Evolutionary conservation across 2,797 vertebrate genomes (phyloP).

Genomic region (Adrianichthys oophorus): DNA sequence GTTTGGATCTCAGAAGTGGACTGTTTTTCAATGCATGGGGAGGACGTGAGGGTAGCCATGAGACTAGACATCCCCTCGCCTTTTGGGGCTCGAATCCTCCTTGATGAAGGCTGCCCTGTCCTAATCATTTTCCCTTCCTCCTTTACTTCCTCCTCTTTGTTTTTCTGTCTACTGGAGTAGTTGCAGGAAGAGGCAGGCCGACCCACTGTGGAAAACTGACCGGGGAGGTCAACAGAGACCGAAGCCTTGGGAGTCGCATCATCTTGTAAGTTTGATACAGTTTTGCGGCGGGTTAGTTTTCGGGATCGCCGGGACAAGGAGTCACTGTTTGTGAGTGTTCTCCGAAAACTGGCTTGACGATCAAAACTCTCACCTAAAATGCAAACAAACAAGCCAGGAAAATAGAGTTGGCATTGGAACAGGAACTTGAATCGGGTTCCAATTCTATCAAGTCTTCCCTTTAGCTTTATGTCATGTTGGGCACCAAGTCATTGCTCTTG

Average conservation of each 20-base stretch:
- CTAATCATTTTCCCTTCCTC: not conserved
- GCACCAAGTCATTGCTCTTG: too few species aligned
- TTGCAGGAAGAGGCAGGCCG: conserved; percentile 66
- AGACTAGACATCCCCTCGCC: conserved; percentile 87
- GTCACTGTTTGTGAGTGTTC: conserved; percentile 86
- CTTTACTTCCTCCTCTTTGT: conserved; percentile 24
- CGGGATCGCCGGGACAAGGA: conserved; percentile 85
- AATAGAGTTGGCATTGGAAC: not conserved
- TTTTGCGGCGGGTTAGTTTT: conserved; percentile 89
- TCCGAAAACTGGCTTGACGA: conserved; percentile 93
- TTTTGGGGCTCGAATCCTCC: conserved; percentile 88
- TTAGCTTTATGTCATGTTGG: too few species aligned
- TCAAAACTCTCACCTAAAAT: conserved; percentile 92
- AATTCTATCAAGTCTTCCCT: too few species aligned
- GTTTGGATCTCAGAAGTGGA: conserved; percentile 68
- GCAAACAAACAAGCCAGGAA: conserved; percentile 4
- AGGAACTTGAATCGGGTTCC: too few species aligned
- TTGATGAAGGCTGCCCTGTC: conserved; percentile 77
- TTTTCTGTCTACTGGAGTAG: conserved; percentile 61
- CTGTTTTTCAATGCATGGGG: conserved; percentile 69
- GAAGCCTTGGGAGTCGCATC: conserved; percentile 78
- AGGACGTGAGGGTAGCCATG: conserved; percentile 86
- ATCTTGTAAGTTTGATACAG: conserved; percentile 85
- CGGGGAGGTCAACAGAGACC: conserved; percentile 65
- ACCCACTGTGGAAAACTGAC: conserved; percentile 80